Evolutionary conservation across 2,797 vertebrate species (phyloP).

Genomic region (Jordanella pulchra): DNA sequence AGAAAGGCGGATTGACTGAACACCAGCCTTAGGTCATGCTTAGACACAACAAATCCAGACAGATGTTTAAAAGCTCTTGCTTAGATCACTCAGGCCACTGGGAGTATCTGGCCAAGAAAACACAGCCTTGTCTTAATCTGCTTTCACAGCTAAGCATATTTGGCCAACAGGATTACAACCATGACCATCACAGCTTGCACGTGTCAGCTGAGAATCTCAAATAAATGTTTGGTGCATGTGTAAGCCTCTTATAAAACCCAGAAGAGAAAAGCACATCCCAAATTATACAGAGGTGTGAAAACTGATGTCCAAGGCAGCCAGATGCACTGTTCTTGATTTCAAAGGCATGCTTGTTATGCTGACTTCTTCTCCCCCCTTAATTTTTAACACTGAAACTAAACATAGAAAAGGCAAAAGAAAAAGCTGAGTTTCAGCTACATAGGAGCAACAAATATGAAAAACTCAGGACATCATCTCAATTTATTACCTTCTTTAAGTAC

Average conservation of each 20-base stretch:
- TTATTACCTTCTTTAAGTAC: not conserved
- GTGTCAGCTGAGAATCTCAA: conserved; percentile 75
- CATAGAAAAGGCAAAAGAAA: conserved; percentile 14
- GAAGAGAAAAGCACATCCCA: conserved; percentile 50
- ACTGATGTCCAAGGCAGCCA: conserved; percentile 39
- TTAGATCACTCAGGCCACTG: conserved; percentile 63
- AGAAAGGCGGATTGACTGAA: conserved; percentile 23
- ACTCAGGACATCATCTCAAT: not conserved
- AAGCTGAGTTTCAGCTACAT: conserved; percentile 17
- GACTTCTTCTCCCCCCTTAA: conserved; percentile 59
- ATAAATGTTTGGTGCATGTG: conserved; percentile 66
- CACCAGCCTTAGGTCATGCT: conserved; percentile 44
- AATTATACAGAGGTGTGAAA: conserved; percentile 66
- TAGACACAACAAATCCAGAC: conserved; percentile 57
- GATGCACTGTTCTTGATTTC: conserved; percentile 55
- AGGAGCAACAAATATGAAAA: conserved; percentile 3
- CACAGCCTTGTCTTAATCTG: conserved; percentile 77
- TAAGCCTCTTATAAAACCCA: conserved; percentile 73
- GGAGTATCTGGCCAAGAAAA: conserved; percentile 73
- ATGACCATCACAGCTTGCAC: conserved; percentile 73
- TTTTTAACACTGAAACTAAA: conserved; percentile 45
- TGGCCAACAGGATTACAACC: conserved; percentile 81
- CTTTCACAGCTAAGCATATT: conserved; percentile 81
- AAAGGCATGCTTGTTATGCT: conserved; percentile 58
- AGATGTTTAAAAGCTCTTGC: conserved; percentile 61